Percentiles rank a stretch among this genome's conserved stretches.
Conservation (phyloP, 2,113 vertebrate species). For the Salminus brasiliensis region DNA sequence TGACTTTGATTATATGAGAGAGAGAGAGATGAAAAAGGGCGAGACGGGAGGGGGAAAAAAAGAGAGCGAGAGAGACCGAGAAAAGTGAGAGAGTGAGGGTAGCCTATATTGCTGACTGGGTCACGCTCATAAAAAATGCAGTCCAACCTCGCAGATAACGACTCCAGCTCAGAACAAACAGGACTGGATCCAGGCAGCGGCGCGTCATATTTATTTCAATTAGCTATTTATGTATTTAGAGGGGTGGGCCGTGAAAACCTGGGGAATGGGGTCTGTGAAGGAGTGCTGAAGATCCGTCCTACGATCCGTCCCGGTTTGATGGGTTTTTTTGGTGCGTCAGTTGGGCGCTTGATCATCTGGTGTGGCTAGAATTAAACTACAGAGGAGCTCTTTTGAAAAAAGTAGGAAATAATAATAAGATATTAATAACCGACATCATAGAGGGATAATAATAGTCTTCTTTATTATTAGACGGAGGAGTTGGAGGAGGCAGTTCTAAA, state of each 20-base stretch:
- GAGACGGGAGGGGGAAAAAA: neutral
- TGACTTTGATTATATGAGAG: neutral
- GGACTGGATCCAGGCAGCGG: conserved; percentile 19
- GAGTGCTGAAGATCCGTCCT: neutral
- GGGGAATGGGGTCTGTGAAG: neutral
- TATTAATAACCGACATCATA: conserved; percentile 22
- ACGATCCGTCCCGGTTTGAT: neutral
- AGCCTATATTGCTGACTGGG: conserved; percentile 69
- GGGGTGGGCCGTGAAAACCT: neutral
- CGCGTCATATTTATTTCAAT: conserved; percentile 29
- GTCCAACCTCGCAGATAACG: conserved; percentile 70
- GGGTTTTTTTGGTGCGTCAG: neutral
- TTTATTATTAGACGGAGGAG: conserved; percentile 73
- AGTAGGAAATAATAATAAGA: neutral
- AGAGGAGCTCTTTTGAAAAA: neutral
- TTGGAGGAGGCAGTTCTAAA: conserved; percentile 72
- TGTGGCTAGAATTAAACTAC: neutral
- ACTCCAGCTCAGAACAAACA: conserved; percentile 67
- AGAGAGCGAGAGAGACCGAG: conserved; percentile 17
- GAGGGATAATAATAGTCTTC: conserved; percentile 59
- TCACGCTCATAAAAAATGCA: conserved; percentile 75
- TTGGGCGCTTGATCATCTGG: neutral
- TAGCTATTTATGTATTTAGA: conserved; percentile 34
- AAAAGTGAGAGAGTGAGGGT: conserved; percentile 41
- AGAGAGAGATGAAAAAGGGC: conserved; percentile 5